Evolutionary conservation across 1,140 invertebrate species (phyloP), one percentile per base, ranked within the genome.

Genomic region (Drosophila cardini): DNA sequence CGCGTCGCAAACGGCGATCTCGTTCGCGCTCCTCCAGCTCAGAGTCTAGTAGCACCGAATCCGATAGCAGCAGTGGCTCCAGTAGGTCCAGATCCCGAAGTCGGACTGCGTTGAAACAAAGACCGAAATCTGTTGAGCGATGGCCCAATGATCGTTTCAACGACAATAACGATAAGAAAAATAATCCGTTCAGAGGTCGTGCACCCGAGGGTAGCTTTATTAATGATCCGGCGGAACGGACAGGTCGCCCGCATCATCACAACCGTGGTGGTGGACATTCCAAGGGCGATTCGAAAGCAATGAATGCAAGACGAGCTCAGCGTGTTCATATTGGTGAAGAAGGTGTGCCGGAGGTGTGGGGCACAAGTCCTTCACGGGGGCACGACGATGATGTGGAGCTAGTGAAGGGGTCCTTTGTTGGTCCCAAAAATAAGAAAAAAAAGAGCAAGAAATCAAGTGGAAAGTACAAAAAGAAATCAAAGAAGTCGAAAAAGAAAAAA

Each of bases 291-390:
- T 65, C 57, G 3, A 94, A 94, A 58, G 94, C 94, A 46, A 92
- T 95, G 76, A 95, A 95, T 80, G 93, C 94, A 0, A 91, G 96
- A 69, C 92, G 96, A 75, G 93, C 95, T 79, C 94, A 96, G 68
- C 92, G 96, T 50, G 96, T 97, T 69, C 93, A 94, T 73, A 96
- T 97, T 45, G 95, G 96, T 42, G 93, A 95, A 57, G 92, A 94
- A 62, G 95, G 96, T 9, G 94, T 95, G 4, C 91, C 93, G 1
- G 93, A 94, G 60, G 93, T 96, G 36, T 97, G 96, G 96, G 94
- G 94, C 42, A 95, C 95, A 91, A 96, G 96, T 15, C 96, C 96
- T 1, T 79, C 93, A 0, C 93, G 80, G 93, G 94, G 77, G 93
- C 95, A 78, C 2, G 60, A 72, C 10, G 72, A 83, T 11, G 85